Base-by-base conservation (phyloP, 2,888 invertebrate species). In the Aleiodes alternator region DNA sequence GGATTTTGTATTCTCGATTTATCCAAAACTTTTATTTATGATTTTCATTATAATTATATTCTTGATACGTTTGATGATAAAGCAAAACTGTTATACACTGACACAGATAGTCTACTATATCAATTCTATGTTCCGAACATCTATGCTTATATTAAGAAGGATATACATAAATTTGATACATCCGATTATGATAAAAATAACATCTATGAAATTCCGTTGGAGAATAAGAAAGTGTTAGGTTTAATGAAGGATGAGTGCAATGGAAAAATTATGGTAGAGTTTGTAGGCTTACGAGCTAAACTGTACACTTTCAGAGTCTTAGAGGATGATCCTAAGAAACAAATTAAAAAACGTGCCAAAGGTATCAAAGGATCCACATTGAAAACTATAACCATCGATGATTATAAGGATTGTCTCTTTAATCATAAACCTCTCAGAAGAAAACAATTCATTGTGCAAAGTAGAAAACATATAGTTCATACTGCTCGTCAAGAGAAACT, bases 1-100 rank as follows among this genome's bases (percentile, higher is more conserved):
- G 90, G 89, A n/a, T 84, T 89, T 75, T 51, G 78, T 11, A 84
- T 90, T 72, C 79, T 90, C 53, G 90, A 90, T 69, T 43, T 90
- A 43, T 87, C 84, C 0, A 90, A 90, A 83, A 31, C 5, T 5
- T 43, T 43, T 7, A 43, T 43, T 43, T 7, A 43, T 43, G 9
- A 43, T 43, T 43, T 43, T 7, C 43, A 43, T 6, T 43, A 43
- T 43, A 53, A 53, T 53, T 53, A 53, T n/a, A 14, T 53, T 8
- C n/a, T 3, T n/a, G 14, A n/a, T 4, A 9, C 5, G 14, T n/a
- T n/a, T 53, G 14, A 2, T 14, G 7, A 53, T 3, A 9, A 1
- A 14, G 51, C 14, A 7, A 53, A 53, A 9, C 14, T 53, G 51
- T n/a, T 14, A 5, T 53, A 53, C 14, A 53, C 51, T 12, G 51